Evolutionary conservation across 1,140 invertebrate species (phyloP).

Genomic region (Drosophila sproati): DNA sequence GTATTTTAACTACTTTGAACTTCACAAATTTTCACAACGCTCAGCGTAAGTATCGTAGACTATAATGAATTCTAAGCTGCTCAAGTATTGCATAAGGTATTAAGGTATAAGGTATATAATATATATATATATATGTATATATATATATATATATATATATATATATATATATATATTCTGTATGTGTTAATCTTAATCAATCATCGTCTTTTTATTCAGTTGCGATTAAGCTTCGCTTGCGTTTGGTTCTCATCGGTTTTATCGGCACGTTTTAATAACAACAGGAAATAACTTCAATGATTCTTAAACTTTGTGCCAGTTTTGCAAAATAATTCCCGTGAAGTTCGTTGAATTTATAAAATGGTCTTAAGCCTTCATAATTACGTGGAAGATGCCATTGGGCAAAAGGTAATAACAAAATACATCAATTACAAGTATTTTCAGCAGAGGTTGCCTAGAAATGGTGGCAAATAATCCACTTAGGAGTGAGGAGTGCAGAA

Average conservation of each 20-base stretch:
- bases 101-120: background rate
- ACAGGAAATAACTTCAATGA: background rate
- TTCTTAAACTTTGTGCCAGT: background rate
- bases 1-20: background rate
- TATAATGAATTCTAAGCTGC: constrained; percentile 34
- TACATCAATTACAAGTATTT: background rate
- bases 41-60: constrained; percentile 45
- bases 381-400: constrained; percentile 51
- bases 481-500: background rate
- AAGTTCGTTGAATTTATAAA: constrained; percentile 2
- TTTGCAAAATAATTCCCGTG: background rate
- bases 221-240: constrained; percentile 4
- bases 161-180: background rate
- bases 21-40: background rate
- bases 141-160: background rate
- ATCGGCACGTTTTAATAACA: background rate
- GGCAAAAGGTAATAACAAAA: constrained; percentile 50
- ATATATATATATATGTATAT: background rate
- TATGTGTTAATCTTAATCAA: background rate
- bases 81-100: constrained; percentile 15
- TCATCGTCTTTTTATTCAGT: constrained; percentile 38
- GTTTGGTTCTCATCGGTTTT: background rate
- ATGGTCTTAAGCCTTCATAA: constrained; percentile 71
- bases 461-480: background rate
- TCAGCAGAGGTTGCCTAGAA: too few relatives aligned